Base-by-base conservation (phyloP, 2,113 vertebrate species). In the Terrapene triunguis region DNA sequence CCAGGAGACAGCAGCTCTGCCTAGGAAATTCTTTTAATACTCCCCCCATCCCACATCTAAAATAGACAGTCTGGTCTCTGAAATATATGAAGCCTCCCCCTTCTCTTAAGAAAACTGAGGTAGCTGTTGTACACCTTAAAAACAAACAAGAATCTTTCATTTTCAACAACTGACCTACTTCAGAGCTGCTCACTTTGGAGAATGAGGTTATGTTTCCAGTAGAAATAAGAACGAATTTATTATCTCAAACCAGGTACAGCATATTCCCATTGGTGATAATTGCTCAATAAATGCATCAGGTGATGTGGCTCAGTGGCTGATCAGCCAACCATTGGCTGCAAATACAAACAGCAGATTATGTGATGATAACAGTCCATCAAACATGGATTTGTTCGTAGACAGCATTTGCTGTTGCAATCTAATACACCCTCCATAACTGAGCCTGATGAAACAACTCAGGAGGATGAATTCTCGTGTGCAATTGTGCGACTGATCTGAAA, bases 151-250 rank as follows among this genome's bases (percentile, higher is more conserved):
- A 44, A 11, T 4, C 38, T 25, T 29, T 8, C 10, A 0, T 59
- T 42, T 3, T 2, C 87, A 47, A 0, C 22, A n/a, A 82, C 89
- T 5, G 82, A 13, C n/a, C 1, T 1, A 42, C 90, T 86, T 29
- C 53, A 4, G 85, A 4, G 3, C 85, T 2, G 2, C 38, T 80
- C 0, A 27, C 69, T 85, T 0, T 3, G 82, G 72, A 90, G 88
- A 74, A 25, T 0, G 2, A 14, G 54, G 10, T 1, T 38, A 16
- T 17, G 0, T 79, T 78, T 94, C 87, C 92, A 10, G 6, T 13
- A 2, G 48, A 53, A 62, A 1, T 2, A 44, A 1, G 0, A 8
- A 47, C 38, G 2, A 29, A 14, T 81, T 54, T 0, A 53, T 1
- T 3, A 2, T 11, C 84, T 19, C 38, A 6, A 47, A 0, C 3